phyloP scores from a whole-genome alignment of 2,888 invertebrate genomes.

The Pachycephus smyrnensis region DNA sequence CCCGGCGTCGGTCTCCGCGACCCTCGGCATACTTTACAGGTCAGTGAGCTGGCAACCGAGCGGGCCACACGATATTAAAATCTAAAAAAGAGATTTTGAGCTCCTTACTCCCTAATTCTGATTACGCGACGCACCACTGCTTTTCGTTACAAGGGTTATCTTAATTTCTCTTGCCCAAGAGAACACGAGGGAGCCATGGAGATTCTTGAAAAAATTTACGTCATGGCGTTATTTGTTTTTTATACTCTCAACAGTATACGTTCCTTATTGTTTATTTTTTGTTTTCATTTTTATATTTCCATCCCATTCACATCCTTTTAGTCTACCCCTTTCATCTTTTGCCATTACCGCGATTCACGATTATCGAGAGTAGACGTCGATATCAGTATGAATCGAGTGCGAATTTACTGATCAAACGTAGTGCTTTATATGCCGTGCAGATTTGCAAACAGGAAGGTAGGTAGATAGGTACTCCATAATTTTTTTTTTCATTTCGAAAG shows the following conservation, averaged over 20 bases:
- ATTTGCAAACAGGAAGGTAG: neutral
- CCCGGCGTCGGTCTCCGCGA: slow-evolving; percentile 4
- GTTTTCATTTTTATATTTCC: neutral
- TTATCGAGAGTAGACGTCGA: neutral
- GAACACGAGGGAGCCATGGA: slow-evolving; percentile 12
- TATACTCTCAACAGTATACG: neutral
- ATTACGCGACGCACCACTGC: slow-evolving; percentile 33
- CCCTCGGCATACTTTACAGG: slow-evolving; percentile 30
- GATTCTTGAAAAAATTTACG: neutral
- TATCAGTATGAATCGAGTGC: neutral
- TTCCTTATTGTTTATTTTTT: neutral
- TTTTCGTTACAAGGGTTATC: slow-evolving; percentile 25
- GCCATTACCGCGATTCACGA: neutral
- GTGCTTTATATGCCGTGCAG: neutral
- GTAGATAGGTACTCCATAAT: neutral
- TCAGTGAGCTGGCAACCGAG: slow-evolving; percentile 45
- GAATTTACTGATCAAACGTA: neutral
- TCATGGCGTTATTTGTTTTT: slow-evolving; percentile 25
- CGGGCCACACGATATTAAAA: slow-evolving; percentile 48
- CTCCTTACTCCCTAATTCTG: slow-evolving; percentile 39
- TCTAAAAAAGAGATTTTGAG: slow-evolving; percentile 37
- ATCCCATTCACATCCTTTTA: neutral
- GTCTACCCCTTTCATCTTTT: neutral
- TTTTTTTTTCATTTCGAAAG: neutral
- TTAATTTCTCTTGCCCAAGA: slow-evolving; percentile 15